Evolutionary conservation across 1,140 invertebrate genomes (phyloP), one percentile per base, ranked within the genome.

Genomic region (Pseudomyrmex pallidus): DNA sequence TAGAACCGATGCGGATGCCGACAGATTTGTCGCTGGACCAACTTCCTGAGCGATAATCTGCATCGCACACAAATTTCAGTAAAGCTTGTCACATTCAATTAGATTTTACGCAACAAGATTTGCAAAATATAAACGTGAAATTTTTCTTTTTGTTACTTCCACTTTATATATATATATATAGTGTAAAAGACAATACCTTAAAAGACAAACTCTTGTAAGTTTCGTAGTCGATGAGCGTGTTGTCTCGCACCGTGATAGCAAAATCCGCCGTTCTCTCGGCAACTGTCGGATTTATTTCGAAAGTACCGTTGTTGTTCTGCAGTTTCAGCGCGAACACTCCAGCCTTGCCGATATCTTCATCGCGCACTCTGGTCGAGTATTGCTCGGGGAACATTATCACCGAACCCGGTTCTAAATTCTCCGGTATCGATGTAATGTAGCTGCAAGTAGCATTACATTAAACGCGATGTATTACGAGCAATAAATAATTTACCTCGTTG

Each of bases 271-370:
- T 96, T 66, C 97, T 96, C 92, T 98, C 97, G 0, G 97, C 97
- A n/a, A 98, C 97, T n/a, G 96, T 96, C 0, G 98, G 98, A n/a
- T 96, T 95, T 68, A 98, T 96, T 92, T 98, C 97, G 92, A 99
- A 99, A 2, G 97, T 98, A 17, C 97, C 97, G 92, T 98, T 97
- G 91, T 98, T 97, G 77, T 97, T 97, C 17, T 96, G 94, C 74
- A 99, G 91, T 56, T 96, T 95, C 8, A 99, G 92, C 4, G 97
- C 96, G 91, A 98, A 98, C 3, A 98, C 96, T 22, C 97, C 97
- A 90, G 97, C 97, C 90, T 97, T 97, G 10, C 96, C 97, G 90
- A 96, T 96, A 90, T 97, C 96, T 86, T 97, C 96, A 88, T 97
- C 97, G 74, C 95, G 96, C 12, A 98, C 96, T 94, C 95, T 95